Conservation (phyloP, 1,140 invertebrate genomes). For the Wiebesia pumilae region DNA sequence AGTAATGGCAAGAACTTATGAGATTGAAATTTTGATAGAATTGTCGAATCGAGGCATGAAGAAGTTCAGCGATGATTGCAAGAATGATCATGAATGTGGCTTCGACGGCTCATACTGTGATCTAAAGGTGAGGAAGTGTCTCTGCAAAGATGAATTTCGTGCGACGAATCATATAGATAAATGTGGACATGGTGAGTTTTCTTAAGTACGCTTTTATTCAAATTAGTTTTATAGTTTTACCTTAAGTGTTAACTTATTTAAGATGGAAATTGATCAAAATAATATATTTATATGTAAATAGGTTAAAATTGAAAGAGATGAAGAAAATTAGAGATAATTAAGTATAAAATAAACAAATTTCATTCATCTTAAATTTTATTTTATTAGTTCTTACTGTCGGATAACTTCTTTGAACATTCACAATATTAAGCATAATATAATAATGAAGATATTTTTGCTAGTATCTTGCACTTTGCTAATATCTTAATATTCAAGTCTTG, state of each 20-base stretch:
- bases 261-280: neutral
- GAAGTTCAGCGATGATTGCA: conserved; percentile 85
- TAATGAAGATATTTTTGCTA: too few relatives aligned
- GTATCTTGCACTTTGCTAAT: too few relatives aligned
- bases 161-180: conserved; percentile 89
- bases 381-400: too few relatives aligned
- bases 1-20: neutral
- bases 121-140: conserved; percentile 79
- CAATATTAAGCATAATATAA: too few relatives aligned
- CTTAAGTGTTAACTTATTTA: neutral
- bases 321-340: too few relatives aligned
- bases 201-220: neutral
- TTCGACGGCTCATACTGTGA: conserved; percentile 85
- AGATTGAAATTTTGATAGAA: conserved; percentile 64
- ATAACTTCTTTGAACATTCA: too few relatives aligned
- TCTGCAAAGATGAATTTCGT: conserved; percentile 81
- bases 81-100: conserved; percentile 80
- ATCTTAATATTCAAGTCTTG: too few relatives aligned
- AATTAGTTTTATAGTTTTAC: neutral
- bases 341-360: too few relatives aligned
- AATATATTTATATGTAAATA: too few relatives aligned
- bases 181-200: conserved; percentile 85
- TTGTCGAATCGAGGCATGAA: conserved; percentile 74
- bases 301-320: too few relatives aligned
- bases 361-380: too few relatives aligned